A percentile compares a stretch with the other conserved stretches of the same genome.
These are phyloP conservation scores for Chanos chanos DNA, from an alignment of 2,797 vertebrate genomes.

Conservation along the genomic window DNA sequence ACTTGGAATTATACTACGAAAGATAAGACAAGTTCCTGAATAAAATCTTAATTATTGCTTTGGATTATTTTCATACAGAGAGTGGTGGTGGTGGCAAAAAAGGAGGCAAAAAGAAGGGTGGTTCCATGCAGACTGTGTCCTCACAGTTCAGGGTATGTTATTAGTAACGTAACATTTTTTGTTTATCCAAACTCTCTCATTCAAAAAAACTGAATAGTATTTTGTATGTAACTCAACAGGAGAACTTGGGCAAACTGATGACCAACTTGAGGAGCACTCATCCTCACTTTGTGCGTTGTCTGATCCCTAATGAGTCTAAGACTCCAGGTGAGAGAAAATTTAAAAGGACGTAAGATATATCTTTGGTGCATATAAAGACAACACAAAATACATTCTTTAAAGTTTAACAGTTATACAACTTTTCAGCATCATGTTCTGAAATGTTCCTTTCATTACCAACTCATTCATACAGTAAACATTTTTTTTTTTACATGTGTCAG, in stretches of 20 bases:
- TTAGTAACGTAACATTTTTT: constrained; percentile 16
- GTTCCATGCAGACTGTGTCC: constrained; percentile 47
- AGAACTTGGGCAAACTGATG: constrained; percentile 90
- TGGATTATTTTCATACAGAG: constrained; percentile 35
- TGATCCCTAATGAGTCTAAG: constrained; percentile 91
- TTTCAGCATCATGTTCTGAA: too few species aligned
- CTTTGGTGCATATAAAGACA: too few species aligned
- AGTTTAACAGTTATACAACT: too few species aligned
- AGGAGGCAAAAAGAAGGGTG: constrained; percentile 85
- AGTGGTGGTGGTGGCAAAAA: constrained; percentile 63
- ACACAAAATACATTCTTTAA: too few species aligned
- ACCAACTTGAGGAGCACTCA: constrained; percentile 81
- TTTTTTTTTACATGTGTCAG: constrained; percentile 51
- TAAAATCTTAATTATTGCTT: too few species aligned
- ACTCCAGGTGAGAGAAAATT: constrained; percentile 73
- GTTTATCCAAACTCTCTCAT: too few species aligned
- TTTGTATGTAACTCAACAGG: constrained; percentile 56
- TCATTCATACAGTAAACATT: too few species aligned
- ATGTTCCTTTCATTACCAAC: too few species aligned
- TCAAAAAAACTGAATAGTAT: neutral
- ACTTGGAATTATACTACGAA: too few species aligned
- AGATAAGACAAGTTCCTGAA: constrained; percentile 2
- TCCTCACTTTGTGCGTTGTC: constrained; percentile 86
- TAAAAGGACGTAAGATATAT: neutral
- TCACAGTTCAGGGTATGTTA: constrained; percentile 22